Base-by-base conservation (phyloP, 1,140 invertebrate species). In the Leptinotarsa lineolata region DNA sequence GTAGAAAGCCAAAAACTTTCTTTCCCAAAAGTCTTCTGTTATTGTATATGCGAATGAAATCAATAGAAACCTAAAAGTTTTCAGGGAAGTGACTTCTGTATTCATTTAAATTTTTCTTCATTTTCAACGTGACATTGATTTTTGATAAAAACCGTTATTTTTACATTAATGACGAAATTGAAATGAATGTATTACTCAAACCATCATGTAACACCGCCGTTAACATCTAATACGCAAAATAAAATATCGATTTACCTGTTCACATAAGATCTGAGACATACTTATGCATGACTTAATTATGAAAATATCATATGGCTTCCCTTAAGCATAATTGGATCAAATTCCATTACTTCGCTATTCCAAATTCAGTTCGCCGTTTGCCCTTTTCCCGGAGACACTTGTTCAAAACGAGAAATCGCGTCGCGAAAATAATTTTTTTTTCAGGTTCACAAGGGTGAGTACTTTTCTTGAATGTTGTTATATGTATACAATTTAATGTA, bases 241-340 rank as follows among this genome's bases (percentile, higher is more conserved):
- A 0, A 2, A 46, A 12, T 66, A 66, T 66, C 18, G 64, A 66
- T 66, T 44, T 66, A 16, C 64, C 39, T 39, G n/a, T n/a, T 66
- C 39, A 30, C 22, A 18, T 66, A 39, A 66, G 21, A 66, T 66
- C 64, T 18, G 22, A 66, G 22, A 39, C 64, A 44, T 66, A 68
- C 48, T 48, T 68, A 68, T 68, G 39, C 69, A 39, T 71, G 69
- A 71, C 24, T 71, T 46, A 71, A 71, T 71, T 71, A 71, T 63
- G n/a, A 44, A 63, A 0, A 21, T 71, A 76, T 76, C 67, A 54
- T 76, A 76, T 73, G 74, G 72, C 68, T 68, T 76, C 72, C 72
- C 45, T 60, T 70, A 22, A 30, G 30, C 64, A 18, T 39, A 59
- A 69, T 69, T 69, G 68, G 68, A 69, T 69, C 58, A 69, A 3